phyloP scores from a whole-genome alignment of 2,113 vertebrate genomes.

The Zapornia atra region DNA sequence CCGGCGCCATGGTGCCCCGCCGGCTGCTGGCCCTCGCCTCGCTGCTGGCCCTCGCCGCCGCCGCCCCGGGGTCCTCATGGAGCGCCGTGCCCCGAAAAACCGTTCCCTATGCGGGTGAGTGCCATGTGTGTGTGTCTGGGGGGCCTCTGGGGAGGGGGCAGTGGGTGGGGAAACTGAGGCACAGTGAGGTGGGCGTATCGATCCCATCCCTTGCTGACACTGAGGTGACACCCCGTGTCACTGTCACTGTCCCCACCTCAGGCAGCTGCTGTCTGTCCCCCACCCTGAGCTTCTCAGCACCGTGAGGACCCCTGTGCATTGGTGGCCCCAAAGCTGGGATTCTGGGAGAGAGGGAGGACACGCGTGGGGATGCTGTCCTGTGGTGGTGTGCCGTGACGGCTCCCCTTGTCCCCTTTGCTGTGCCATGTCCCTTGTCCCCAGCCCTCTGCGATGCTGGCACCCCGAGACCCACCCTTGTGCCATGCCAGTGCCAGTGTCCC shows the following conservation, averaged over 20 bases:
- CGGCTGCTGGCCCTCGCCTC: background rate
- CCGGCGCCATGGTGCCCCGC: background rate
- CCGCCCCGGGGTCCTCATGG: constrained; percentile 65
- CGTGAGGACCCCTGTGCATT: accelerated
- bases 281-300: too few species aligned
- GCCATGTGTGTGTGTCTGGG: accelerated
- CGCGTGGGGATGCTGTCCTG: accelerated
- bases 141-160: background rate
- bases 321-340: background rate
- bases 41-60: background rate
- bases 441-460: background rate
- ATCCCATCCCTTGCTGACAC: background rate
- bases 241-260: background rate
- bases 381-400: background rate
- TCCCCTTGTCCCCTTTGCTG: background rate
- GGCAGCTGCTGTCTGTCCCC: background rate
- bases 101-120: constrained; percentile 75
- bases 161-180: background rate
- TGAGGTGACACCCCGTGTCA: background rate
- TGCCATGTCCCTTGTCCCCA: background rate
- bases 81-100: constrained; percentile 77
- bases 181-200: accelerated
- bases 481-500: background rate
- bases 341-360: background rate
- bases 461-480: background rate